Conservation (phyloP, 2,888 invertebrate genomes). For the Chymomyza caudatula region DNA sequence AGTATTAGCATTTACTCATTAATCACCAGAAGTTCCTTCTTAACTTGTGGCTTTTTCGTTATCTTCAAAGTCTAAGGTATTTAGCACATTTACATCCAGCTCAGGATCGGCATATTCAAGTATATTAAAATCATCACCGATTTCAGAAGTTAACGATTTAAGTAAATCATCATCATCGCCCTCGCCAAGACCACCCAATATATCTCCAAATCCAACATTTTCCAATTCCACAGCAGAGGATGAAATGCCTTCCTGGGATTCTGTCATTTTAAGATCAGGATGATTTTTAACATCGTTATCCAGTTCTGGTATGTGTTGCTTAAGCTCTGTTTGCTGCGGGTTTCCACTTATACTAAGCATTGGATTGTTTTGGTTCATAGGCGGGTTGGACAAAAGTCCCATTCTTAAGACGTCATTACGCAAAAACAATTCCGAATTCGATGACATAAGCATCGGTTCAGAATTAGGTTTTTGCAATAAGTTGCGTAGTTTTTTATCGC, state of each 20-base stretch:
- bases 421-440: slow-evolving; percentile 51
- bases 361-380: slow-evolving; percentile 59
- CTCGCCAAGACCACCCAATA: slow-evolving; percentile 89
- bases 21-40: too few relatives aligned
- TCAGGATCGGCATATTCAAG: slow-evolving; percentile 97
- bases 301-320: slow-evolving; percentile 23
- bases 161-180: slow-evolving; percentile 94
- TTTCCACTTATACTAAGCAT: slow-evolving; percentile 61
- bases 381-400: slow-evolving; percentile 45
- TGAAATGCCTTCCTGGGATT: slow-evolving; percentile 80
- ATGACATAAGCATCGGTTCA: slow-evolving; percentile 48
- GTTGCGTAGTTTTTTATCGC: slow-evolving; percentile 53
- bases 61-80: slow-evolving; percentile 89
- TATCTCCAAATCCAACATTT: slow-evolving; percentile 85
- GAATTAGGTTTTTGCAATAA: slow-evolving; percentile 55
- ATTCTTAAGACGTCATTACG: slow-evolving; percentile 49
- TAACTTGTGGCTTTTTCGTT: slow-evolving; percentile 48
- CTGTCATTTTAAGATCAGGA: slow-evolving; percentile 77
- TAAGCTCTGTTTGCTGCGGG: slow-evolving; percentile 44
- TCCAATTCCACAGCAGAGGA: slow-evolving; percentile 57
- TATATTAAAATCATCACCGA: slow-evolving; percentile 96
- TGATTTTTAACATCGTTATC: slow-evolving; percentile 52
- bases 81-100: slow-evolving; percentile 91
- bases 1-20: too few relatives aligned
- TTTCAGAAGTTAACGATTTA: slow-evolving; percentile 85